Evolutionary conservation across 2,113 vertebrate species (phyloP), one percentile per base, ranked within the genome.

Genomic region (Taxidea taxus): DNA sequence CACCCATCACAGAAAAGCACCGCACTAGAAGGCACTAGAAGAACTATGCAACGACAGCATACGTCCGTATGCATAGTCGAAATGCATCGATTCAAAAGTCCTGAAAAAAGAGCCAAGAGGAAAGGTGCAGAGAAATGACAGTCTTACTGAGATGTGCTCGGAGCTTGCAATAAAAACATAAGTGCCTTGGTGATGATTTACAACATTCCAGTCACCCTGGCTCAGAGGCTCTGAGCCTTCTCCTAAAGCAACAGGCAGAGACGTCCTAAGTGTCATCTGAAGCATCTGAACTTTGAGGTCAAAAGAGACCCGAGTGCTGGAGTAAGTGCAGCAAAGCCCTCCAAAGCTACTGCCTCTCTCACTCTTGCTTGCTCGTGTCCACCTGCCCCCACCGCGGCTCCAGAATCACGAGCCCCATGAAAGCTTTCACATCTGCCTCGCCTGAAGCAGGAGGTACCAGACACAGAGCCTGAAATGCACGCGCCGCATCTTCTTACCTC

Each of bases 171-270:
- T 97, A 96, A 97, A 96, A 97, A 98, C 86, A 91, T 91, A 91
- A 97, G 87, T 95, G 91, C 95, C 97, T 95, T 97, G 90, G 97
- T 94, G 98, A 98, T 92, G 97, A 90, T 68, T 56, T 78, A 95
- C 62, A 97, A 89, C 83, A 94, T 97, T 98, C 47, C 0, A 3
- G 56, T 92, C 94, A 93, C 25, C 97, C 96, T 98, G 97, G 91
- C 94, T 97, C 90, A 49, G 93, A 98, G 92, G 93, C 87, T 97
- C 93, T 87, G 96, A 97, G 97, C 70, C 96, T 98, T 97, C 66
- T 97, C 97, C 96, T 98, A 98, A 97, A 98, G 93, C 97, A 93
- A 42, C 39, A 97, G 10, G 87, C 84, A 92, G 97, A 95, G 91
- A 80, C 85, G 97, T 85, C n/a, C 25, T 83, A 92, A 97, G 15